Evolutionary conservation across 2,797 vertebrate genomes (phyloP), one percentile per base, ranked within the genome.

Genomic region (Helicolenus hilgendorfi): DNA sequence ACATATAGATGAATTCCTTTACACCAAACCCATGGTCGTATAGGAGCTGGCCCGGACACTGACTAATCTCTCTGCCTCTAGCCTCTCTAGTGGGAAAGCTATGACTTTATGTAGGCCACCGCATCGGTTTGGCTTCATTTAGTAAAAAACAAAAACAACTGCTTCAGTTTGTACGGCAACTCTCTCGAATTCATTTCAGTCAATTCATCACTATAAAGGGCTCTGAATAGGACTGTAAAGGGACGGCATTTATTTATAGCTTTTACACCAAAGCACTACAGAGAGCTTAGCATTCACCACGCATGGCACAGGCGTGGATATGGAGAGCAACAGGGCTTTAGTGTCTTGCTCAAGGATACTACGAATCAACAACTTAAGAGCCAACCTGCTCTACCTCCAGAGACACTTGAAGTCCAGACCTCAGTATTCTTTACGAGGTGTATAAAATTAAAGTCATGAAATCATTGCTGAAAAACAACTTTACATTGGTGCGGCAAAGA

Each of bases 1-100:
- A 82, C 81, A 85, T 55, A 85, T 24, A 77, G 91, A 91, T 88
- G 86, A 87, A 92, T 91, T 82, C 63, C 72, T 88, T 68, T 65
- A 63, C 6, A 9, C 36, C 65, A 72, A 72, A 35, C 67, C 69
- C 71, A 49, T 79, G 33, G 75, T 62, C 22, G 20, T 41, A 72
- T 15, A 49, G 45, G 31, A 76, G 83, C 58, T 29, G 26, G 13
- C 14, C n/a, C 69, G 26, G 45, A 41, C 35, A 26, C 62, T 41
- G n/a, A 67, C 67, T 79, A 72, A 91, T 78, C 73, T 75, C n/a
- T 84, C 35, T 63, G 55, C 68, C 60, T 56, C n/a, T 20, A 35
- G 26, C 36, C 72, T 63, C 62, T 78, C 78, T 36, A 2, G 38
- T 76, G 58, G 24, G 53, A 56, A 73, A 35, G 36, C 22, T 49